Base-by-base conservation (phyloP, 1,140 invertebrate species). In the Diprion similis region DNA sequence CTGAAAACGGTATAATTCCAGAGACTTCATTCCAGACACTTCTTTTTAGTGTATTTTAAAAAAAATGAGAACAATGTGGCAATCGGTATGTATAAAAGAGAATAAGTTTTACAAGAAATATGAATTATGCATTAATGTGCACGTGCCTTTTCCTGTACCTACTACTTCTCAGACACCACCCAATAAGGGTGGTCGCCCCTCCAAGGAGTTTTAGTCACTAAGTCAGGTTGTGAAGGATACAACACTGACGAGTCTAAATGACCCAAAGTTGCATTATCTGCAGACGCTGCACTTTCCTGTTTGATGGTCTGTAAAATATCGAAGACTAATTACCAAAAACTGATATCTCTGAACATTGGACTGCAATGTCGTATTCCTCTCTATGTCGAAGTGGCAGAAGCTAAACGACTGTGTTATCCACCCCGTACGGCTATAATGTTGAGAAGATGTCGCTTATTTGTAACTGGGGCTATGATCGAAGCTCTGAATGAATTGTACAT, bases 391-490 rank as follows among this genome's bases (percentile, higher is more conserved):
- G 71, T 81, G 48, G 46, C 69, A 72, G 46, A 82, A 73, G 78
- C 78, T 68, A 78, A 80, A 72, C 24, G 73, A 45, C 24, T 24
- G 46, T 81, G 75, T 75, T 77, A 78, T 70, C 75, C 72, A 59
- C 46, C 73, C 59, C 17, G 19, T 46, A 45, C 71, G 10, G 64
- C 73, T 45, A 76, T 79, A 68, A 51, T 37, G 59, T 24, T 64
- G 71, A 85, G 17, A 73, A 71, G 17, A 79, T 82, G 72, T 71
- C 71, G 70, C 64, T 47, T 51, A 46, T n/a, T 74, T 1, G 75
- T 76, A 76, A 65, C 15, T 19, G 75, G 78, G 19, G 78, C 77
- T 19, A 78, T 2, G 59, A 84, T 75, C 83, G 82, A 10, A 79
- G 46, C 71, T 82, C 80, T 6, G 79, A 77, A 10, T 79, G 82